Base-by-base conservation (phyloP, 2,797 vertebrate species). In the Eleutherodactylus coqui region DNA sequence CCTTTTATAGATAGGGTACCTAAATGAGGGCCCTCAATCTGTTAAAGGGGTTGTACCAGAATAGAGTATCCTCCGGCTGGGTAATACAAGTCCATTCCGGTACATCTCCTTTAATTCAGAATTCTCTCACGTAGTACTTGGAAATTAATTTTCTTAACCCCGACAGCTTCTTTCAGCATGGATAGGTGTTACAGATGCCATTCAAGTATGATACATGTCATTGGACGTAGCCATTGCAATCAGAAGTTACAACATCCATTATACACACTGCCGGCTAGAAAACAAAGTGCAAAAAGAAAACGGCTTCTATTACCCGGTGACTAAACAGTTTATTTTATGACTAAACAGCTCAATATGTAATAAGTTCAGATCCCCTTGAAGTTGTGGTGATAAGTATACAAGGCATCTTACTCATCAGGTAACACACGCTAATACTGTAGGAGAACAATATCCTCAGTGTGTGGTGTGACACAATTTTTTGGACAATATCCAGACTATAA, bases 401-500 rank as follows among this genome's bases (percentile, higher is more conserved):
- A 72, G 10, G 38, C 36, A 72, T 38, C 69, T 72, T 72, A 72
- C 36, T 72, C 69, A 72, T 38, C 69, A 24, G 1, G 11, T n/a
- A 11, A 43, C 38, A 45, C 21, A 43, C 70, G 11, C 70, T 27
- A 45, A 11, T 24, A 5, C 70, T 27, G 24, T 4, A 72, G 11
- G 38, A 72, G 70, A 43, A 73, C 70, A 43, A 73, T 43, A 41
- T 73, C 24, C 70, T 73, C 70, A 17, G 70, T 73, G 41, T 73
- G 70, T 27, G 24, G 38, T 27, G 70, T n/a, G 70, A 73, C 24
- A 41, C 70, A n/a, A 73, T 27, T n/a, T 45, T 27, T 73, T 73
- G 70, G 70, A 73, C 24, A 73, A 27, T 45, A 13, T 43, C 69
- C 69, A 72, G 21, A n/a, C 36, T 43, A 72, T 49, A 72, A 72